Percentiles rank a stretch among this genome's conserved stretches.
phyloP scores from a whole-genome alignment of 2,797 vertebrate genomes.

The Smutsia gigantea region DNA sequence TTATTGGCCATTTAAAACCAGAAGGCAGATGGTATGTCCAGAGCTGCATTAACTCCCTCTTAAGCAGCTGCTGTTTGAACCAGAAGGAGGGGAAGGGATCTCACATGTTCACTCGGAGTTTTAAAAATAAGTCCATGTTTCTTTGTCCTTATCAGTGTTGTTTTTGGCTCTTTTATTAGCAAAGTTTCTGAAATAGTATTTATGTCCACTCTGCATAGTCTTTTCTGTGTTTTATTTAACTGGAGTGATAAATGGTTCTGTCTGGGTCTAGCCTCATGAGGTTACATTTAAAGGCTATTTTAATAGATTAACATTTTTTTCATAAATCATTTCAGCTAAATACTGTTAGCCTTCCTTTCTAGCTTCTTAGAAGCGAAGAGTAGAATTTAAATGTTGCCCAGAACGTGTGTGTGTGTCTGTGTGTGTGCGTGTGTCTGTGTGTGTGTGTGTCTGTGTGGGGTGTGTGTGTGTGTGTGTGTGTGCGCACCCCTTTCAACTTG shows the following conservation, averaged over 20 bases:
- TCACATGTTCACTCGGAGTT: not conserved
- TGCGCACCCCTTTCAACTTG: not conserved
- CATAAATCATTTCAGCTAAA: conserved; percentile 59
- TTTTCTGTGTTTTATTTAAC: conserved; percentile 67
- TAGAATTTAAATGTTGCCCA: not conserved
- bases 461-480: no score
- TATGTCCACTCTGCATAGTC: not conserved
- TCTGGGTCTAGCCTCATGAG: conserved; percentile 53
- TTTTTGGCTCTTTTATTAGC: conserved; percentile 61
- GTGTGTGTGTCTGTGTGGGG: no score
- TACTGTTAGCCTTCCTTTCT: not conserved
- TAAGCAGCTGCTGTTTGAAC: not conserved
- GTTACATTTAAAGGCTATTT: conserved; percentile 61
- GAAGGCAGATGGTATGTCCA: not conserved
- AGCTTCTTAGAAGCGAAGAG: conserved; percentile 20
- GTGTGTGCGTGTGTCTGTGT: no score
- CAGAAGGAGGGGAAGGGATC: not conserved
- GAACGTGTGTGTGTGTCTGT: not conserved
- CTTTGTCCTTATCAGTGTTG: conserved; percentile 56
- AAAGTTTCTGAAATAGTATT: conserved; percentile 57
- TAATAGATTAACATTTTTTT: conserved; percentile 22
- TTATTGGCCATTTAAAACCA: conserved; percentile 37
- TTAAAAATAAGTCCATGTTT: conserved; percentile 11
- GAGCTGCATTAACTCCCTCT: not conserved
- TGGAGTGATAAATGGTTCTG: conserved; percentile 69